Base-by-base conservation (phyloP, 2,797 vertebrate genomes). In the Gambelia wislizenii region DNA sequence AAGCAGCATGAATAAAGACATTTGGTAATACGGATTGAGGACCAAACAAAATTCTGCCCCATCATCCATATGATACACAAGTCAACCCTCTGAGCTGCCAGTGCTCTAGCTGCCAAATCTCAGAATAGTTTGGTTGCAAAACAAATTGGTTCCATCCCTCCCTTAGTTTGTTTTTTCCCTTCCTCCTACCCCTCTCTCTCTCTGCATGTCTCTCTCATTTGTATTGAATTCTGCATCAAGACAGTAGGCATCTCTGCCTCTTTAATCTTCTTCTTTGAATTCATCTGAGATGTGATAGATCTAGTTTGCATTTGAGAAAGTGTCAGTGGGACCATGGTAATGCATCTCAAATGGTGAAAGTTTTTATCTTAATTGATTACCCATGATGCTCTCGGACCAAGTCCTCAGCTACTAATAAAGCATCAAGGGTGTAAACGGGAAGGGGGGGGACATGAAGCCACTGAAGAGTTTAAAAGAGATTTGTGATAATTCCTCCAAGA, bases 401-500 rank as follows among this genome's bases (percentile, higher is more conserved):
- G 0, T 82, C 22, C 83, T 91, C 91, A 87, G 75, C 90, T 84
- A 89, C 83, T 76, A 52, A 83, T 70, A 89, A 90, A 93, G 30
- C 67, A 44, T 52, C 27, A 6, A 1, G 33, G 77, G 33, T 90
- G 0, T 83, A 89, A 83, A 91, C 20, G 47, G 49, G 90, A 64
- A 86, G 92, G 61, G 12, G 22, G 86, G 61, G 49, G n/a, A 59
- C 80, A 52, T 54, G 36, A 93, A 95, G 30, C 14, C 59, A 79
- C 69, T 89, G 91, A 94, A 89, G 91, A 94, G 70, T 91, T 93
- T 93, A 93, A 90, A 94, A 95, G 79, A 92, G 94, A 96, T 96
- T 95, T 96, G 89, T 93, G 92, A 86, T 96, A 95, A 96, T 96
- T 95, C 95, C 91, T 95, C 81, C 79, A 92, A 93, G 96, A 92